Base-by-base conservation (phyloP, 2,113 vertebrate genomes). In the Marmota monax region DNA sequence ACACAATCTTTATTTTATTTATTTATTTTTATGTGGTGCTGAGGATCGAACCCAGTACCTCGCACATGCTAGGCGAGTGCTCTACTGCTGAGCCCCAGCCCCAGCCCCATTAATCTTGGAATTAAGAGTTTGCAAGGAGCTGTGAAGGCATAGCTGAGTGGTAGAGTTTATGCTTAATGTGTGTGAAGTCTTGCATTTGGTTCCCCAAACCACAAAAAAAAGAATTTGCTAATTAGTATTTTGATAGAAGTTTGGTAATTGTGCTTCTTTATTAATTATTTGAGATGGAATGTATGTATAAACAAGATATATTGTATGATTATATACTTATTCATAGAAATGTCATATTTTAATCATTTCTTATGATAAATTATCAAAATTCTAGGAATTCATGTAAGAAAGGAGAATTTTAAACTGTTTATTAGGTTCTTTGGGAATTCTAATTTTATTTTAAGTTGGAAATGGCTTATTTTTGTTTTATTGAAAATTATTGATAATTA, bases 321-420 rank as follows among this genome's bases (percentile, higher is more conserved):
- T 70, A 1, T 58, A 29, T 67, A 10, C 51, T 17, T 7, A n/a
- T 39, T 1, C 53, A 1, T 89, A 69, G 34, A 85, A 85, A 13
- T n/a, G 2, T 45, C 17, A 73, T 42, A 72, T 56, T 76, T 63
- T 58, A 11, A 53, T 92, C 95, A n/a, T 95, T 96, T 85, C 4
- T 73, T 89, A 0, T 73, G 6, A 61, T 78, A 79, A 92, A 83
- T 90, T 94, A 89, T 91, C 37, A 90, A 74, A 87, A 94, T 92
- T 87, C 18, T 85, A 85, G n/a, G 58, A 95, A 72, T 96, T 14
- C 4, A 25, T 63, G 45, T 96, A 56, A 73, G 73, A 89, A 91
- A 73, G 85, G 27, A 90, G 8, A 3, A 77, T 11, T 79, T 9
- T 96, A 63, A 84, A 7, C 12, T 48, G 9, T 86, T 94, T 56